Conservation (phyloP, 2,888 invertebrate species). For the Parasteatoda lunata region DNA sequence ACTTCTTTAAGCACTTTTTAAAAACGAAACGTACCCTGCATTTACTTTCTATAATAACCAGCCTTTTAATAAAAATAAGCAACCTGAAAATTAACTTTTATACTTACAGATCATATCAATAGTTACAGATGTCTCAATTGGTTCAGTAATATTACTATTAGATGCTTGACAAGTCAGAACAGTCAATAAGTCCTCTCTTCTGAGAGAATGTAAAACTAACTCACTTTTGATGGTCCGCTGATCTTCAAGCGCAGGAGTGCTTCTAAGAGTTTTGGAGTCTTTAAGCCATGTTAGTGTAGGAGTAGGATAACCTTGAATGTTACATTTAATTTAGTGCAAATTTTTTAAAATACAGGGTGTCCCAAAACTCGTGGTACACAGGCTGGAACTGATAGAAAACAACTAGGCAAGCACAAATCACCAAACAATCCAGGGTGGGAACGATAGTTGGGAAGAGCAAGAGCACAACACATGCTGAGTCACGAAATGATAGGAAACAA, state of each 20-base stretch:
- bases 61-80: too few relatives aligned
- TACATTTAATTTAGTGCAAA: not conserved
- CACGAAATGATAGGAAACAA: too few relatives aligned
- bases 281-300: conserved; percentile 64
- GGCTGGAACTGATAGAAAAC: too few relatives aligned
- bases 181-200: conserved; percentile 86
- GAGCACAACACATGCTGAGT: too few relatives aligned
- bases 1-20: too few relatives aligned
- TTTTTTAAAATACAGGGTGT: not conserved
- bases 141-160: conserved; percentile 63
- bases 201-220: conserved; percentile 83
- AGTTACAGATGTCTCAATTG: conserved; percentile 54
- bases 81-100: too few relatives aligned
- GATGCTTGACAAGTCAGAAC: conserved; percentile 82
- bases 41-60: too few relatives aligned
- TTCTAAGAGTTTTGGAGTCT: conserved; percentile 55
- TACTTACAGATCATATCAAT: conserved; percentile 85
- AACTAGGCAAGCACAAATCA: too few relatives aligned
- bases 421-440: too few relatives aligned
- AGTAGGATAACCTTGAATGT: conserved; percentile 61
- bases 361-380: too few relatives aligned
- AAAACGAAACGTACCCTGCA: too few relatives aligned
- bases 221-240: conserved; percentile 81
- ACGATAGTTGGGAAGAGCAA: too few relatives aligned
- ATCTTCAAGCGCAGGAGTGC: conserved; percentile 41